Evolutionary conservation across 2,888 invertebrate species (phyloP), one percentile per base, ranked within the genome.

Genomic region (Clitarchus hookeri): DNA sequence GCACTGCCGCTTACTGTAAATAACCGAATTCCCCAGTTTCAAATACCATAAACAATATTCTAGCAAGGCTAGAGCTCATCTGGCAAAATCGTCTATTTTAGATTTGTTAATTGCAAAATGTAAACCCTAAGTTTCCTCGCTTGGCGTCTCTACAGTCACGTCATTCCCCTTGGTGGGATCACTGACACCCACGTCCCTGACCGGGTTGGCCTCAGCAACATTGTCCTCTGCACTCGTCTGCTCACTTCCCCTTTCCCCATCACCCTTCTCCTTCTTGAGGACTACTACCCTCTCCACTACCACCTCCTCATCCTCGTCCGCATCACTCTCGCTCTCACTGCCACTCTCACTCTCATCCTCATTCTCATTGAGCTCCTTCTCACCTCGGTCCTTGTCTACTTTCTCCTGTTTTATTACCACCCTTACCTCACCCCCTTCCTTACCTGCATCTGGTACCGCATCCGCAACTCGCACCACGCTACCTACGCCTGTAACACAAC

Each of bases 381-480:
- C 65, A 65, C 65, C 65, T 23, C n/a, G 11, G 65, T 23, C 65
- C 6, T n/a, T 19, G 23, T 65, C 65, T 65, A 65, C 65, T n/a
- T 65, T 65, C 65, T 65, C 65, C 65, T 65, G 65, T 23, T 65
- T 65, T 19, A 65, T 19, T 6, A 19, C 23, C 19, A 65, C 65
- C n/a, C 65, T 65, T 65, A 65, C 65, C 65, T 65, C 65, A 65
- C 65, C 65, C 65, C 65, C n/a, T 23, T 65, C 65, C 65, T 65
- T 65, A 65, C 65, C 65, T 65, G 65, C 65, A 65, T 23, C 65
- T 65, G 65, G 65, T 9, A 65, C 65, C 65, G n/a, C 65, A 9
- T 65, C 65, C n/a, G 65, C 65, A n/a, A 65, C 65, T 65, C n/a
- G 11, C 23, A 65, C 65, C 65, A 65, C n/a, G n/a, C 65, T 65